phyloP scores from a whole-genome alignment of 2,113 vertebrate species.

The Ardeotis arabs region DNA sequence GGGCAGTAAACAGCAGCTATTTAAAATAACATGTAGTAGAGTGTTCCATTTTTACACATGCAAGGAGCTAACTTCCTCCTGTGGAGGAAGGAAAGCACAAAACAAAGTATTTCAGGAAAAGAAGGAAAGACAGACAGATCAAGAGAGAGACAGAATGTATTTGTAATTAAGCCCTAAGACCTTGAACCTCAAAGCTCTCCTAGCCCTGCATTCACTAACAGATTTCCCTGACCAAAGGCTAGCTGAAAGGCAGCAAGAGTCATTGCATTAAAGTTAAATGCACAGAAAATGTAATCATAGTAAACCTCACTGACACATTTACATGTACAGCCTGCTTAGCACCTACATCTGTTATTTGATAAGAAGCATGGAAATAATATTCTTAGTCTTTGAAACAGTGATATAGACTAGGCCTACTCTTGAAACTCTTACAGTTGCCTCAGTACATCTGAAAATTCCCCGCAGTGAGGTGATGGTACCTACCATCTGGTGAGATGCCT shows the following conservation, averaged over 20 bases:
- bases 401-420: not conserved
- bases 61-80: not conserved
- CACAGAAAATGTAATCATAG: not conserved
- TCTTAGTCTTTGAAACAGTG: not conserved
- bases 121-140: not conserved
- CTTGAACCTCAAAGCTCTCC: not conserved
- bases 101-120: not conserved
- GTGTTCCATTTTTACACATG: not conserved
- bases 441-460: not conserved
- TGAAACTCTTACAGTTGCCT: not conserved
- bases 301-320: not conserved
- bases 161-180: not conserved
- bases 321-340: not conserved
- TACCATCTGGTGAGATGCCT: not conserved
- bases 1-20: not conserved
- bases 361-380: not conserved
- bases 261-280: not conserved
- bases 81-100: not conserved
- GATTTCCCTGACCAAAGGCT: not conserved
- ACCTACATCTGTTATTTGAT: not conserved
- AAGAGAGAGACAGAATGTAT: not conserved
- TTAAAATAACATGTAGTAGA: not conserved
- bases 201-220: not conserved
- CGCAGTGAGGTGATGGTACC: not conserved
- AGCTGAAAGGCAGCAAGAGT: not conserved